Evolutionary conservation across 2,113 vertebrate genomes (phyloP).

Genomic region (Dolichotis patagonum): DNA sequence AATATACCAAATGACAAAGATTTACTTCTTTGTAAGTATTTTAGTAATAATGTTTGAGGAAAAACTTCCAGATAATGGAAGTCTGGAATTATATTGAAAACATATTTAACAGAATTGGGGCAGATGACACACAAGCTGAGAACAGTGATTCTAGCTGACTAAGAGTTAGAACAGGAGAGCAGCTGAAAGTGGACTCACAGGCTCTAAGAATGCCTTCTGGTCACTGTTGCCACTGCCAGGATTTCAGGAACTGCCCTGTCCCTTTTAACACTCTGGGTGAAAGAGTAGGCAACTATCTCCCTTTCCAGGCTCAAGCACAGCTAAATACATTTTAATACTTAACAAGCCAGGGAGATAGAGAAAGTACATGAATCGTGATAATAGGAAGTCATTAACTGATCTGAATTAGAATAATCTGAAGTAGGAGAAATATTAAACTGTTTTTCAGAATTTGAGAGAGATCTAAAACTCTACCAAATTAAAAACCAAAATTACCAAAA

Average conservation of each 20-base stretch:
- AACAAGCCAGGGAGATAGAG: neutral
- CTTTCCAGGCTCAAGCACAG: neutral
- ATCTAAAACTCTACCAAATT: neutral
- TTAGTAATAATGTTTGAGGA: neutral
- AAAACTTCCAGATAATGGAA: neutral
- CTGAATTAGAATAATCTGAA: neutral
- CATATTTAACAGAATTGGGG: neutral
- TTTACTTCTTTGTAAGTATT: neutral
- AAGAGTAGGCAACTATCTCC: neutral
- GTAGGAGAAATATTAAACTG: neutral
- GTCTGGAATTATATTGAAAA: neutral
- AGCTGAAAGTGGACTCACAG: neutral
- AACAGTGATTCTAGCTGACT: neutral
- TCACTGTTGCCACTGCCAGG: neutral
- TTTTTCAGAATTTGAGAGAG: neutral
- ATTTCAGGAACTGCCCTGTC: neutral
- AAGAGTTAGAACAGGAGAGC: neutral
- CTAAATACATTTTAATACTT: neutral
- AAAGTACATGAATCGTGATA: neutral
- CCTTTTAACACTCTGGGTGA: neutral
- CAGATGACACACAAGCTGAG: neutral
- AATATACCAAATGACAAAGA: neutral
- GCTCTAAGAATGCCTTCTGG: neutral
- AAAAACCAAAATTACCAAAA: neutral
- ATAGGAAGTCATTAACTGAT: neutral